Evolutionary conservation across 2,797 vertebrate genomes (phyloP).

Genomic region (Morus bassanus): DNA sequence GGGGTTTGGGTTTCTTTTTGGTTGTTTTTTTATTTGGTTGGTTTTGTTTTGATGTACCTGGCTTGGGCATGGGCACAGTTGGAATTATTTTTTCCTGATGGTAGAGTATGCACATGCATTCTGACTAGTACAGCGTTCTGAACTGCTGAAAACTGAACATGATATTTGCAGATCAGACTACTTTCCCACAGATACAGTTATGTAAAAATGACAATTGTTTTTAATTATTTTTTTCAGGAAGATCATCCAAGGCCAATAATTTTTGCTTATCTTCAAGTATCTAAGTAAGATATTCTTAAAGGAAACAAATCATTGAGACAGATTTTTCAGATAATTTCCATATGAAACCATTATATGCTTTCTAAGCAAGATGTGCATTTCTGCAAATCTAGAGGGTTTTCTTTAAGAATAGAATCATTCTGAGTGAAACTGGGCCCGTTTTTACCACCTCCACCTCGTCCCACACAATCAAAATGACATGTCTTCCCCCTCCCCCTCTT

Average conservation of each 20-base stretch:
- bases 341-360: neutral
- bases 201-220: neutral
- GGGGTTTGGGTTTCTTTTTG: neutral
- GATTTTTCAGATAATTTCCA: neutral
- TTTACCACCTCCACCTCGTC: neutral
- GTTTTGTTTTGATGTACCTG: neutral
- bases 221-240: neutral
- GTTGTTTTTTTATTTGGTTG: neutral
- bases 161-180: neutral
- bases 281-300: neutral
- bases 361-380: neutral
- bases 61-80: neutral
- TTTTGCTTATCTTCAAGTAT: neutral
- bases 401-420: neutral
- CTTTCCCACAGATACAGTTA: neutral
- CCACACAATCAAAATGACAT: neutral
- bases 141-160: neutral
- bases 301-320: neutral
- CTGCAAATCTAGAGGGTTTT: neutral
- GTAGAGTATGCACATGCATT: neutral
- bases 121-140: neutral
- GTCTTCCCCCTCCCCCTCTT: neutral
- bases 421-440: neutral
- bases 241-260: neutral
- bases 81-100: neutral